Percentiles rank a stretch among this genome's conserved stretches.
phyloP scores from a whole-genome alignment of 2,113 vertebrate genomes.

The Cygnus buccinator region DNA sequence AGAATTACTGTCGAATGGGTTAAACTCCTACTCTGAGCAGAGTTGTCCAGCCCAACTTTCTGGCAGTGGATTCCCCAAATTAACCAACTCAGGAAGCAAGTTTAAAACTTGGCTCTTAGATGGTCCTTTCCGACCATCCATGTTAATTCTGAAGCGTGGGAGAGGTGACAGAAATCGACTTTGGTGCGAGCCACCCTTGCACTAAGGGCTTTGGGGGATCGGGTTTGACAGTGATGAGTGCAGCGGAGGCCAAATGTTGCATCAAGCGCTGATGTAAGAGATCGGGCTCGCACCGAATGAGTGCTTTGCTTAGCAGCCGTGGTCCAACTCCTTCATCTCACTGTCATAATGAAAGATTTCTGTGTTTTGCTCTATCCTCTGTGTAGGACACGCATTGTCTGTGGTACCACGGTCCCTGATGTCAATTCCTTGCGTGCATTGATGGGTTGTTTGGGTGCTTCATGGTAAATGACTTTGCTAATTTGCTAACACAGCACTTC shows the following conservation, averaged over 20 bases:
- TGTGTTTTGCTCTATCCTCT: not conserved
- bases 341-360: not conserved
- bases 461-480: slow-evolving; percentile 32
- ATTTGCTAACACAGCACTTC: slow-evolving; percentile 52
- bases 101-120: not conserved
- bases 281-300: not conserved
- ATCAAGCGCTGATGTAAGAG: not conserved
- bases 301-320: not conserved
- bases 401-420: not conserved
- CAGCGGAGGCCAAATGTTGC: not conserved
- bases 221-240: not conserved
- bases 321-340: not conserved
- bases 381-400: accelerated
- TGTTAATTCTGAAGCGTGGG: not conserved
- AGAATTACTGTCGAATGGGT: not conserved
- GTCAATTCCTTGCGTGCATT: not conserved
- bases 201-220: not conserved
- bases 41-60: not conserved
- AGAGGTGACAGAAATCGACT: not conserved
- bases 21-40: not conserved
- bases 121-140: not conserved
- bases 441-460: slow-evolving; percentile 16
- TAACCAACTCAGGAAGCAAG: not conserved
- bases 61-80: not conserved
- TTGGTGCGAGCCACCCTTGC: not conserved